phyloP scores from a whole-genome alignment of 2,113 vertebrate species.

The Lepus americanus region DNA sequence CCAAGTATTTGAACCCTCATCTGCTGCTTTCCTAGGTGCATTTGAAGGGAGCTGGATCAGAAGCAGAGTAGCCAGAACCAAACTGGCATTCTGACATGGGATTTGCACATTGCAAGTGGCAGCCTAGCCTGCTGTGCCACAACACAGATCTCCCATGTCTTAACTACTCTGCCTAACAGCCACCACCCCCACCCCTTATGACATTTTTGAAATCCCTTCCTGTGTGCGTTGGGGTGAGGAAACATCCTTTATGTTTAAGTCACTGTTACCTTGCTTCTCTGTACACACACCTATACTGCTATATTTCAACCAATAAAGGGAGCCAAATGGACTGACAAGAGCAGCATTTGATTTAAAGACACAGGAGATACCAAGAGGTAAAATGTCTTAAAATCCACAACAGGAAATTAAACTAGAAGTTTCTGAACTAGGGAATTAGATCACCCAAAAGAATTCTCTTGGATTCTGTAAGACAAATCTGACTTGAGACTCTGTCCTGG shows the following conservation, averaged over 20 bases:
- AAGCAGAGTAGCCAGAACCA: no score
- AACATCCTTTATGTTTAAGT: not conserved
- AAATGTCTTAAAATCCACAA: not conserved
- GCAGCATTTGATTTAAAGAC: not conserved
- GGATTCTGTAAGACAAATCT: slow-evolving; percentile 8
- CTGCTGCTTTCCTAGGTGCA: no score
- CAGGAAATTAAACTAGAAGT: slow-evolving; percentile 8
- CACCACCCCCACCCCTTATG: no score
- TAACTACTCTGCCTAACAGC: no score
- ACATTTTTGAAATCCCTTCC: no score
- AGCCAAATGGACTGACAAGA: not conserved
- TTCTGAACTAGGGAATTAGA: slow-evolving; percentile 51
- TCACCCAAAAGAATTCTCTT: slow-evolving; percentile 20
- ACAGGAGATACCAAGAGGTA: not conserved
- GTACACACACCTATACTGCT: not conserved
- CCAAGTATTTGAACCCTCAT: no score
- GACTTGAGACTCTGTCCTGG: not conserved
- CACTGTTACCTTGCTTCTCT: not conserved
- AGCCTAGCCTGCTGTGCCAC: no score
- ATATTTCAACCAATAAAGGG: not conserved
- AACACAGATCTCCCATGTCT: no score
- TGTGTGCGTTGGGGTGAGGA: not conserved
- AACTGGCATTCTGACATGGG: no score
- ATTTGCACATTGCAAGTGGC: no score
- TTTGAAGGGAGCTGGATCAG: no score